These are phyloP conservation scores for Tethya wilhelma DNA, from an alignment of 37 sponge, comb jelly and placozoan species.

Conservation along the genomic window DNA sequence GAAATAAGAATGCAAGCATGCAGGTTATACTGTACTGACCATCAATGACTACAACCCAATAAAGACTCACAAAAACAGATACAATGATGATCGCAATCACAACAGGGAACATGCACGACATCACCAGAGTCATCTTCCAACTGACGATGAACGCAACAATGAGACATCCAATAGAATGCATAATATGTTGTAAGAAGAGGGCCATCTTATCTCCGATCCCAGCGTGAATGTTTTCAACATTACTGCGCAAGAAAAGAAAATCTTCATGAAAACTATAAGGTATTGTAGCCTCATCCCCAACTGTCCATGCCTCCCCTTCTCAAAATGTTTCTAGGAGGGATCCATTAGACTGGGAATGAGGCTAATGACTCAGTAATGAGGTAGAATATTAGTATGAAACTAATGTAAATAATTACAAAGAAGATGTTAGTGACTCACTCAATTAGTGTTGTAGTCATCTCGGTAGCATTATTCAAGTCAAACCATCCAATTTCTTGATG, in stretches of 20 bases:
- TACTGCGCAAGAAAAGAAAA: slow-evolving; percentile 50
- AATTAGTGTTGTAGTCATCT: slow-evolving; percentile 82
- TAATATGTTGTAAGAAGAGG: slow-evolving; percentile 63
- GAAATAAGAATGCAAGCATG: no score
- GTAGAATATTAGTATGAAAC: no score
- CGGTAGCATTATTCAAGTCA: slow-evolving; percentile 69
- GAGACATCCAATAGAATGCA: slow-evolving; percentile 79
- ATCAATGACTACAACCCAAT: no score
- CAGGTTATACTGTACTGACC: no score
- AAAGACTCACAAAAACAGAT: no score
- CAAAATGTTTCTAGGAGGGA: no score
- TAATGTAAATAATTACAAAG: no score
- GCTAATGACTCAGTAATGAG: no score
- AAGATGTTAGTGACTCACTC: slow-evolving; percentile 55
- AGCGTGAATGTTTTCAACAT: slow-evolving; percentile 91
- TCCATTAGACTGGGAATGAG: no score
- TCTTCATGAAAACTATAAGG: no score
- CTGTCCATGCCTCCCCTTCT: no score
- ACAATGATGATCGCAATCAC: slow-evolving; percentile 30
- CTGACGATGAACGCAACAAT: slow-evolving; percentile 69
- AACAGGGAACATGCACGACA: slow-evolving; percentile 72
- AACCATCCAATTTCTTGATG: slow-evolving; percentile 96
- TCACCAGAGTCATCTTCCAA: slow-evolving; percentile 93
- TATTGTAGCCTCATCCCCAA: no score
- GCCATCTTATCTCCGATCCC: slow-evolving; percentile 93